These are phyloP conservation scores for Drosophila mulleri DNA, from an alignment of 2,888 invertebrate genomes.

Conservation along the genomic window DNA sequence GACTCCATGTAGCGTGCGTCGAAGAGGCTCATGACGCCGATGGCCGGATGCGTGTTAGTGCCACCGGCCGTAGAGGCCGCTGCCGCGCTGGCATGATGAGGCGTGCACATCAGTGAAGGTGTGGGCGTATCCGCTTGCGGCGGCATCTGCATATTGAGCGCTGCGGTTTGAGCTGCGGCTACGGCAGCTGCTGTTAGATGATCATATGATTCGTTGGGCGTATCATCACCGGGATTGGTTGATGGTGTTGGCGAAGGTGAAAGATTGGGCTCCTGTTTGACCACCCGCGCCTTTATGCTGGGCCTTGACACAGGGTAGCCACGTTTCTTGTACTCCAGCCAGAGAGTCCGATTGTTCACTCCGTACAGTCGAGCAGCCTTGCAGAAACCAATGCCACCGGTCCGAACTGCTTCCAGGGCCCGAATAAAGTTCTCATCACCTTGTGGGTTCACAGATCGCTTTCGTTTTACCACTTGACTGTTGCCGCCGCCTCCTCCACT, in stretches of 20 bases:
- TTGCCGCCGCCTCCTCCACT: slow-evolving; percentile 48
- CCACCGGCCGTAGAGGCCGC: slow-evolving; percentile 49
- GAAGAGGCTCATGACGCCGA: slow-evolving; percentile 89
- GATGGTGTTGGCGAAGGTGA: slow-evolving; percentile 87
- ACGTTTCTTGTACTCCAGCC: slow-evolving; percentile 93
- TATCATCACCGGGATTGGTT: slow-evolving; percentile 84
- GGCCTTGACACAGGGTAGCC: slow-evolving; percentile 93
- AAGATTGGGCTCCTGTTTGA: slow-evolving; percentile 87
- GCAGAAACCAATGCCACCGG: slow-evolving; percentile 94
- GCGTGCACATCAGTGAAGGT: slow-evolving; percentile 87
- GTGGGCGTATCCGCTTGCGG: slow-evolving; percentile 85
- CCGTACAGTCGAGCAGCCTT: slow-evolving; percentile 94
- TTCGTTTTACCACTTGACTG: slow-evolving; percentile 87
- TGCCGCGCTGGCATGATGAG: slow-evolving; percentile 84
- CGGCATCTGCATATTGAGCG: slow-evolving; percentile 85
- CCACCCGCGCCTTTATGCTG: slow-evolving; percentile 91
- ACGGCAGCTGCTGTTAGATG: slow-evolving; percentile 82
- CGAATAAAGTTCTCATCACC: slow-evolving; percentile 93
- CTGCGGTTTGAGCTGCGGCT: slow-evolving; percentile 81
- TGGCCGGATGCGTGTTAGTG: slow-evolving; percentile 86
- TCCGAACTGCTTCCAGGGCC: slow-evolving; percentile 92
- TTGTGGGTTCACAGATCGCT: slow-evolving; percentile 92
- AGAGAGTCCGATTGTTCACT: slow-evolving; percentile 93
- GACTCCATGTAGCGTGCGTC: slow-evolving; percentile 91
- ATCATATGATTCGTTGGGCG: slow-evolving; percentile 84